phyloP scores from a whole-genome alignment of 1,140 invertebrate species.

The Diplogasteroides magnus region DNA sequence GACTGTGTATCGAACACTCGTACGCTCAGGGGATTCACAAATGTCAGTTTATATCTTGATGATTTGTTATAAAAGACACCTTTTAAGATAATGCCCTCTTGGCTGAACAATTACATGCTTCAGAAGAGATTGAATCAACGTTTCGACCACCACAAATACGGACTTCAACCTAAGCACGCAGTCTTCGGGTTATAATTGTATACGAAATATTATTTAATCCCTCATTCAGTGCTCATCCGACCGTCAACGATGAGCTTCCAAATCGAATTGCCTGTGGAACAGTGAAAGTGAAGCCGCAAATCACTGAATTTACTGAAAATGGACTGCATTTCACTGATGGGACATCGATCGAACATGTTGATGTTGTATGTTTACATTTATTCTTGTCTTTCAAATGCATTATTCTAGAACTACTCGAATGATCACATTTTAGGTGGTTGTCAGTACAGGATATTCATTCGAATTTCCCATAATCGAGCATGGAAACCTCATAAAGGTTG shows the following conservation, averaged over 20 bases:
- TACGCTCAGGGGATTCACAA: not conserved
- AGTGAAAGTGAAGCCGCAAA: constrained; percentile 57
- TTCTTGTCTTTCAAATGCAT: not conserved
- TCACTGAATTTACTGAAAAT: constrained; percentile 55
- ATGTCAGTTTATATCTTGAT: not conserved
- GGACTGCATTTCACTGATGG: constrained; percentile 58
- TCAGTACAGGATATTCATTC: constrained; percentile 56
- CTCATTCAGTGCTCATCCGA: constrained; percentile 57
- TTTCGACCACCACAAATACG: constrained; percentile 60
- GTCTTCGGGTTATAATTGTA: constrained; percentile 49
- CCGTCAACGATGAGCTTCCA: constrained; percentile 63
- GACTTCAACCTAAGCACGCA: constrained; percentile 58
- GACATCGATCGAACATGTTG: constrained; percentile 40
- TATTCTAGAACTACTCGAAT: not conserved
- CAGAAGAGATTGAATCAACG: constrained; percentile 49
- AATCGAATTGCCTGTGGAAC: constrained; percentile 60
- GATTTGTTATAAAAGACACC: constrained; percentile 24
- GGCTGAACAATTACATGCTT: constrained; percentile 51
- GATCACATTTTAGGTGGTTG: constrained; percentile 27
- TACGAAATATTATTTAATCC: constrained; percentile 13
- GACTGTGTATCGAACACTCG: constrained; percentile 37
- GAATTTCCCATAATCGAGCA: constrained; percentile 43
- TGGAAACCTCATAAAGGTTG: constrained; percentile 31
- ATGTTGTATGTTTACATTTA: constrained; percentile 46
- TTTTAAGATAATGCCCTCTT: constrained; percentile 20